Percentiles rank a stretch among this genome's conserved stretches.
phyloP scores from a whole-genome alignment of 2,113 vertebrate species.

The Podarcis raffonei region DNA sequence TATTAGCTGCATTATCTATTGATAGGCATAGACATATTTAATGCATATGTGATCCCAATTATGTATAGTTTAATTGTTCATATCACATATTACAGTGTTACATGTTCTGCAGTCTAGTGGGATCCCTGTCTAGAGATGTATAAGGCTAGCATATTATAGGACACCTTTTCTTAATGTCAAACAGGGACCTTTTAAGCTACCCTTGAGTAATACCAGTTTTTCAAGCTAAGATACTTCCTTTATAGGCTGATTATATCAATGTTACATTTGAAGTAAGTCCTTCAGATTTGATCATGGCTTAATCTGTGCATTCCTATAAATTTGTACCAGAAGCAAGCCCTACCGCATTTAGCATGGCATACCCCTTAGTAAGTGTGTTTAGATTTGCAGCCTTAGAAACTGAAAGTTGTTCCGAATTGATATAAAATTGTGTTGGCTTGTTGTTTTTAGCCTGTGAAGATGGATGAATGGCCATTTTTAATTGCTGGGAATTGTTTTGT shows the following conservation, averaged over 20 bases:
- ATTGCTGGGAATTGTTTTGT: background rate
- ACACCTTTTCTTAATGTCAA: constrained; percentile 27
- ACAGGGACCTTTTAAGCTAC: constrained; percentile 17
- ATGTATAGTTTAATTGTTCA: background rate
- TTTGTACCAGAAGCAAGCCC: background rate
- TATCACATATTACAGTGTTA: background rate
- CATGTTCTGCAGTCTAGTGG: background rate
- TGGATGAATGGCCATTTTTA: background rate
- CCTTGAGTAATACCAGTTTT: constrained; percentile 48
- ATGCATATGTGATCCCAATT: background rate
- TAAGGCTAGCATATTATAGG: background rate
- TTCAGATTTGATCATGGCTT: background rate
- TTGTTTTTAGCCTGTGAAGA: constrained; percentile 24
- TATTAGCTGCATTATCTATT: background rate
- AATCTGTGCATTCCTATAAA: background rate
- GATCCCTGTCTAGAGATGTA: background rate
- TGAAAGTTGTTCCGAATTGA: constrained; percentile 53
- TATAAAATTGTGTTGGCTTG: constrained; percentile 31
- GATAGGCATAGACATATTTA: no score
- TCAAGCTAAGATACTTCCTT: constrained; percentile 42
- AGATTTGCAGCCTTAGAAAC: constrained; percentile 23
- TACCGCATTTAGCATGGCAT: background rate
- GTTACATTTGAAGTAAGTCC: background rate
- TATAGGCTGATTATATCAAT: background rate
- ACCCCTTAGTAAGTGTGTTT: background rate